These are phyloP conservation scores for Drosophila lacteicornis DNA, from an alignment of 1,140 invertebrate species.

Conservation along the genomic window DNA sequence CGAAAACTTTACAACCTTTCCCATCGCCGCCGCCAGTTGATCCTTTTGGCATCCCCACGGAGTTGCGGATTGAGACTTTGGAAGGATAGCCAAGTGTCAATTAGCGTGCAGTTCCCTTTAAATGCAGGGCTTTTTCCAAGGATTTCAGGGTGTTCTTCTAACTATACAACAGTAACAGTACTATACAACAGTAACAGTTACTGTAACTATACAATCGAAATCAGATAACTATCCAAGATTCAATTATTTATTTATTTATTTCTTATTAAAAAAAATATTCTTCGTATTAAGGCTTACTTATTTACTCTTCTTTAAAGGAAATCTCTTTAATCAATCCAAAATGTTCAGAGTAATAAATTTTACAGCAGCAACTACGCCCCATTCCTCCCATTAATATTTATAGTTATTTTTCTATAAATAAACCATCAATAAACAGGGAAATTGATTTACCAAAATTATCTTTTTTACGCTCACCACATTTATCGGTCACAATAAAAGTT, in stretches of 20 bases:
- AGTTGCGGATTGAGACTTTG: slow-evolving; percentile 26
- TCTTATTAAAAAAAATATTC: too few species aligned
- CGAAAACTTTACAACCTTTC: slow-evolving; percentile 37
- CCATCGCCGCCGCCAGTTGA: neutral
- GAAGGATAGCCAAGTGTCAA: slow-evolving; percentile 54
- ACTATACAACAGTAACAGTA: too few species aligned
- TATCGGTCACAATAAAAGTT: slow-evolving; percentile 4
- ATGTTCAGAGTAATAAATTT: neutral
- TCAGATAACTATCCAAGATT: too few species aligned
- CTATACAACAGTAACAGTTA: too few species aligned
- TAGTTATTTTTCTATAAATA: slow-evolving; percentile 6
- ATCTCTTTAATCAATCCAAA: neutral
- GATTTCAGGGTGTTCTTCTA: neutral
- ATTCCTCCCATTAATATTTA: neutral
- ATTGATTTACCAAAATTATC: slow-evolving; percentile 1
- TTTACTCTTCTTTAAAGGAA: neutral
- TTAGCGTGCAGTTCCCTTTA: slow-evolving; percentile 40
- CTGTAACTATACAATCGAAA: too few species aligned
- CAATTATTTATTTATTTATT: too few species aligned
- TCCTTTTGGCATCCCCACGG: slow-evolving; percentile 8
- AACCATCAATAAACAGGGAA: slow-evolving; percentile 5
- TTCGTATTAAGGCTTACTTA: too few species aligned
- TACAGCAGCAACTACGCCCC: neutral
- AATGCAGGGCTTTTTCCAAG: slow-evolving; percentile 5
- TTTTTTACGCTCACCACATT: neutral